Base-by-base conservation (phyloP, 2,888 invertebrate genomes). In the Sceliomorpha sp. region DNA sequence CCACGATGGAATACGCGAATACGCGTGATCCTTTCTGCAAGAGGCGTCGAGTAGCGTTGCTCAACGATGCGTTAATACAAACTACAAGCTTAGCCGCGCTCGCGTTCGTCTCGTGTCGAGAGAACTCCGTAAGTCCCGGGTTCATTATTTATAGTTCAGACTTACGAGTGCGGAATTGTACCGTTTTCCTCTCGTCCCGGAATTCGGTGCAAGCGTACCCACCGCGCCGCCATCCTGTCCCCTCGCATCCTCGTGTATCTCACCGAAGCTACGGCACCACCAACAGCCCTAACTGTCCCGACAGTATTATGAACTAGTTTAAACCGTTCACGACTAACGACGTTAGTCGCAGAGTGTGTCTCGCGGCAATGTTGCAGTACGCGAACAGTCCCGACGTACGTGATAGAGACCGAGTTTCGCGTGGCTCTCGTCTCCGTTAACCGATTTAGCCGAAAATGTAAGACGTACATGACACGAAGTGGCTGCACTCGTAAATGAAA, bases 131-230 rank as follows among this genome's bases (percentile, higher is more conserved):
- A 70, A 74, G 73, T 44, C 53, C 39, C 32, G 62, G 73, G 68
- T 78, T 82, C 79, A 83, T 84, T 83, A 84, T 82, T 84, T 82
- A 83, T 81, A 64, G 75, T 76, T 73, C 45, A 67, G 60, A 70
- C 74, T 76, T 72, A 73, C 75, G 55, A 63, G 72, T 74, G 69
- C 58, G 48, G 73, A 75, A 74, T 74, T 69, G 71, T 63, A 71
- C 70, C 56, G 53, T 69, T 47, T 34, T 55, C 45, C 50, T 58
- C 53, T 42, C 55, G 1, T 44, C 53, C 34, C 17, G 34, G 36
- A 37, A 55, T 59, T 24, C 26, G 44, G 13, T 7, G 17, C 59
- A 47, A 26, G 20, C 47, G n/a, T 13, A 8, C 20, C 50, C 44
- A 17, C 34, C 17, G 15, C 5, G 29, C 7, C 24, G 10, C 17